These are phyloP conservation scores for Heteromormyrus szaboi DNA, from an alignment of 2,797 vertebrate genomes.

Conservation along the genomic window DNA sequence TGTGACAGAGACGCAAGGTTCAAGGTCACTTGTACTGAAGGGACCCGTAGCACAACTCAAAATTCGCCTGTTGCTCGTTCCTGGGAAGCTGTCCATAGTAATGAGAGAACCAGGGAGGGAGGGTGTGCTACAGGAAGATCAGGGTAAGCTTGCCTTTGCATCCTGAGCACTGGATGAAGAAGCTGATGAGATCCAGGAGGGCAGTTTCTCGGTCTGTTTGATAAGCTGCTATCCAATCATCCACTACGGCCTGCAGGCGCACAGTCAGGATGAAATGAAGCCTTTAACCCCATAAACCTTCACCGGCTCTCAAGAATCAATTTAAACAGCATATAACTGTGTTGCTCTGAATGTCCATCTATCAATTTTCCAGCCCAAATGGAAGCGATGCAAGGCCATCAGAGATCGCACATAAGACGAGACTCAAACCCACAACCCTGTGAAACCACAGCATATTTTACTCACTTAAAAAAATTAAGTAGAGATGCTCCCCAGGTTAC, in stretches of 20 bases:
- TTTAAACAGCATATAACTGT: not conserved
- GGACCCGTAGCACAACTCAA: not conserved
- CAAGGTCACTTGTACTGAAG: not conserved
- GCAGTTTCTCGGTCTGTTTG: constrained; percentile 73
- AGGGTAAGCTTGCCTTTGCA: constrained; percentile 70
- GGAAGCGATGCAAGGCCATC: not conserved
- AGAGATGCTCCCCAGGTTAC: not conserved
- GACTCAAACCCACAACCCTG: not conserved
- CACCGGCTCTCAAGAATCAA: not conserved
- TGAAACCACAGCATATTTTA: not conserved
- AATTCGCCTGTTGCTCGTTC: not conserved
- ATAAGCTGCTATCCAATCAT: constrained; percentile 84
- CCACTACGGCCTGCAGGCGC: constrained; percentile 72
- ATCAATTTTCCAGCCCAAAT: not conserved
- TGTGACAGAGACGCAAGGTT: constrained; percentile 38
- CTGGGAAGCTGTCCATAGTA: not conserved
- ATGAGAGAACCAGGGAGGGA: not conserved
- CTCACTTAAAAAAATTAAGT: not conserved
- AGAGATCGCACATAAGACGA: not conserved
- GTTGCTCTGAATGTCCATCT: not conserved
- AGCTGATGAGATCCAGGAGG: constrained; percentile 88
- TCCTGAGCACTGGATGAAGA: constrained; percentile 90
- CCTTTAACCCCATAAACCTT: not conserved
- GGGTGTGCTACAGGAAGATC: not conserved
- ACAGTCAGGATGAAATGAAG: not conserved